Conservation (phyloP, 2,797 vertebrate genomes). For the Euphonia xanthogaster region DNA sequence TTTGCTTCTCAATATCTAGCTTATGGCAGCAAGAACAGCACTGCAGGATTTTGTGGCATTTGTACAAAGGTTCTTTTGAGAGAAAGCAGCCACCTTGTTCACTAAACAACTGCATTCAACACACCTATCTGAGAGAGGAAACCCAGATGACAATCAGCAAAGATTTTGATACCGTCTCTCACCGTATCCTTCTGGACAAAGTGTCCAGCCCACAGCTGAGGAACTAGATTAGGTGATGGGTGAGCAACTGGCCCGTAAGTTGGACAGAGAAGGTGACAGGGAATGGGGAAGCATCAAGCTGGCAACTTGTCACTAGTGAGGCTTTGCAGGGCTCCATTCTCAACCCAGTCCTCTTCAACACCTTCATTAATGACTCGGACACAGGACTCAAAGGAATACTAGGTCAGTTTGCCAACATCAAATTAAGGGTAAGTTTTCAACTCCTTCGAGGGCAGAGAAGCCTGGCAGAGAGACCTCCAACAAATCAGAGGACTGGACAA, state of each 20-base stretch:
- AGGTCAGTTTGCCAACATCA: background rate
- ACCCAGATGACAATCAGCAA: background rate
- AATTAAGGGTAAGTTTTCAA: background rate
- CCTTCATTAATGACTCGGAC: background rate
- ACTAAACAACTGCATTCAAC: background rate
- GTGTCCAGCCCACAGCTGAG: background rate
- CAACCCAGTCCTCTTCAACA: background rate
- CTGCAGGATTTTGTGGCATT: background rate
- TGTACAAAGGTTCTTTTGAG: background rate
- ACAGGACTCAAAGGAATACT: background rate
- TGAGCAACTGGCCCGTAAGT: background rate
- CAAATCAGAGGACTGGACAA: background rate
- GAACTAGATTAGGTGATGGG: background rate
- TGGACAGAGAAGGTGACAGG: background rate
- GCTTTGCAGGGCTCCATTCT: background rate
- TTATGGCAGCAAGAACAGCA: background rate
- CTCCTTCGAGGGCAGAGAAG: background rate
- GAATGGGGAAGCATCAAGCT: background rate
- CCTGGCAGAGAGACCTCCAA: background rate
- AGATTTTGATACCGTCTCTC: background rate
- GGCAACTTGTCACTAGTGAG: background rate
- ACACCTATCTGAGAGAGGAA: background rate
- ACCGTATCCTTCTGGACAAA: background rate
- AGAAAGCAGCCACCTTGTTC: background rate
- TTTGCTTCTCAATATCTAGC: background rate